Base-by-base conservation (phyloP, 92 coral and sea anemone genomes). In the Blastomussa wellsi region DNA sequence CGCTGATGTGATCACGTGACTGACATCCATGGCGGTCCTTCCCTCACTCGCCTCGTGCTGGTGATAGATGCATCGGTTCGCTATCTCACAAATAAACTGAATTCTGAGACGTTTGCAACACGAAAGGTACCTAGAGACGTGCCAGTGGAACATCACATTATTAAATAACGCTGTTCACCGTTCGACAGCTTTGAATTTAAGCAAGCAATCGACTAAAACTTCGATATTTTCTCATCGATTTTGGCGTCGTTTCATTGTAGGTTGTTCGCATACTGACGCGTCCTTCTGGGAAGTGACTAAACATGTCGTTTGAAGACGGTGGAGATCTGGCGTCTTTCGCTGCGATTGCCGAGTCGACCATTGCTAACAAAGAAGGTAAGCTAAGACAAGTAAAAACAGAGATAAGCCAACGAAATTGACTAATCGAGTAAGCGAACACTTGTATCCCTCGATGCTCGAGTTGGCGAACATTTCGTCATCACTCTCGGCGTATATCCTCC, bases 291-390 rank as follows among this genome's bases (percentile, higher is more conserved):
- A 74, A 78, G 51, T 89, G 47, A 85, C 37, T 22, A 60, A 80
- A 60, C 75, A 94, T 94, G 98, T 94, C 98, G 53, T 92, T 94
- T 80, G 94, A 80, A 79, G 95, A 94, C 55, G 89, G 93, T 66
- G 93, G 95, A 82, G 95, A 94, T 65, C 95, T 92, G 9, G 92
- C 98, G 35, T 90, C 93, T 24, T 91, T 90, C 79, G 98, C 95
- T 60, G 98, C 94, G 20, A 94, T 94, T 68, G 91, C 97, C 38
- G 95, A 90, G 78, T 94, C 98, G 35, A 90, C 95, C 26, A 82
- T 85, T 53, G 91, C 92, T 8, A 90, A 88, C 79, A 90, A 88
- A 86, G 98, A 91, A 90, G 94, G 98, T 92, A 88, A 74, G 80
- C 22, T 53, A n/a, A 59, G 79, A 68, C 14, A 26, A 31, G 74